Evolutionary conservation across 2,113 vertebrate species (phyloP).

Genomic region (Microcebus tavaratra): DNA sequence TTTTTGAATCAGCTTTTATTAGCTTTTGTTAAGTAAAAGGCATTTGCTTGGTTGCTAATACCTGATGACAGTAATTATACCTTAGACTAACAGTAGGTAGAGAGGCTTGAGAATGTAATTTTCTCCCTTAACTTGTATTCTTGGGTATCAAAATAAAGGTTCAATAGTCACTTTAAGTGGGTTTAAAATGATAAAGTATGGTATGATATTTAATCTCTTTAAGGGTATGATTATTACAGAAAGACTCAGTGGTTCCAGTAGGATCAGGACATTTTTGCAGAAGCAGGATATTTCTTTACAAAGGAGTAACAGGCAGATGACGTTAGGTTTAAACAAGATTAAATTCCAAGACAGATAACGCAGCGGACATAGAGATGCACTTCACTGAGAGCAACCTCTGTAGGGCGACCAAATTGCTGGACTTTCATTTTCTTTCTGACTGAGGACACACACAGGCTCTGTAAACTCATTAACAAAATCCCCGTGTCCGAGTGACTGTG

Average conservation of each 20-base stretch:
- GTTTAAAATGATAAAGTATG: slow-evolving; percentile 6
- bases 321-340: neutral
- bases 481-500: neutral
- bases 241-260: neutral
- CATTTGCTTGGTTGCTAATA: slow-evolving; percentile 30
- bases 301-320: neutral
- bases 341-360: neutral
- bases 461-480: neutral
- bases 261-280: neutral
- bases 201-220: neutral
- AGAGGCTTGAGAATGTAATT: neutral
- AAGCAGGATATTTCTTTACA: neutral
- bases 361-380: neutral
- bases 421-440: neutral
- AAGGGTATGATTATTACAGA: neutral
- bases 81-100: neutral
- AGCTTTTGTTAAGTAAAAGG: slow-evolving; percentile 42
- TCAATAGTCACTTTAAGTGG: neutral
- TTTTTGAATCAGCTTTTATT: neutral
- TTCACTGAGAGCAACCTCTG: neutral
- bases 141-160: neutral
- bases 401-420: neutral
- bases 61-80: slow-evolving; percentile 38
- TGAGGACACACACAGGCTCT: neutral
- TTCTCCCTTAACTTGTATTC: neutral